Evolutionary conservation across 2,113 vertebrate species (phyloP).

Genomic region (Myrmecobius fasciatus): DNA sequence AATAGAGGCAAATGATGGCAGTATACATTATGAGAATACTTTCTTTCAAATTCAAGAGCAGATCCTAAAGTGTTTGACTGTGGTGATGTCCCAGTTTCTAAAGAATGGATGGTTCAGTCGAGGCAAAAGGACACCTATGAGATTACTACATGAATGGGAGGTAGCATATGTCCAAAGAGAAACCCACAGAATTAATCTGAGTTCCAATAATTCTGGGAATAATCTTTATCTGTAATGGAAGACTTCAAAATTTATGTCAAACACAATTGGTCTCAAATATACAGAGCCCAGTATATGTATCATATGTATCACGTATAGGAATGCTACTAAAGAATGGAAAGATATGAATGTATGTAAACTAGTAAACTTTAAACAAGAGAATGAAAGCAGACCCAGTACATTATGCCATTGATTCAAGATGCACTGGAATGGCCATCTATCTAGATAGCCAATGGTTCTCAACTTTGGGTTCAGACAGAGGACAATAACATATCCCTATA

Average conservation of each 20-base stretch:
- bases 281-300: background rate
- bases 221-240: background rate
- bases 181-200: background rate
- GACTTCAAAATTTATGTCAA: background rate
- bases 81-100: background rate
- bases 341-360: background rate
- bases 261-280: background rate
- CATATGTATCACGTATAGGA: background rate
- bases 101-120: background rate
- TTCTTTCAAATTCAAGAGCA: background rate
- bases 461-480: background rate
- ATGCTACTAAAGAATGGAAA: background rate
- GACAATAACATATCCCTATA: background rate
- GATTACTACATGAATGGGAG: background rate
- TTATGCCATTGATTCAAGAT: background rate
- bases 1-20: background rate
- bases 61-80: background rate
- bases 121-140: background rate
- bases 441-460: background rate
- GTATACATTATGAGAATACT: background rate
- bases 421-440: background rate
- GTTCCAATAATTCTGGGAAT: background rate
- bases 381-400: background rate
- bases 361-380: background rate
- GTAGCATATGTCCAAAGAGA: background rate